Percentiles rank a stretch among this genome's conserved stretches.
Evolutionary conservation across 1,140 invertebrate species (phyloP).

Genomic region (Drosophila aff.): DNA sequence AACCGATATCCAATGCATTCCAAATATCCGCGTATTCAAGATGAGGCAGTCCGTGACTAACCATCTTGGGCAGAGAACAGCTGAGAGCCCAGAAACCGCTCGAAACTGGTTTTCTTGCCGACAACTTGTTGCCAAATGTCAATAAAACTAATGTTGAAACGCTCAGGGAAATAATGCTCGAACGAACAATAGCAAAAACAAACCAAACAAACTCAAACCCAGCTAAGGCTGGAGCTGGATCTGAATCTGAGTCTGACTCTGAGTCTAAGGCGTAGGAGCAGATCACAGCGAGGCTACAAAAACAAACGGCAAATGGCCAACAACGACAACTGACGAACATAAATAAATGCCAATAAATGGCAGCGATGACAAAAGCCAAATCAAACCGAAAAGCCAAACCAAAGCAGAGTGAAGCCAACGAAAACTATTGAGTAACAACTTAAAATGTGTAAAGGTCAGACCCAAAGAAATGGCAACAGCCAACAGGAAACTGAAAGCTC

Average conservation of each 20-base stretch:
- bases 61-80: constrained; percentile 59
- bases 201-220: constrained; percentile 34
- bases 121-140: constrained; percentile 77
- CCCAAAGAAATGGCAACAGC: constrained; percentile 49
- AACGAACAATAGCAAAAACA: constrained; percentile 31
- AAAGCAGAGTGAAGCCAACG: constrained; percentile 30
- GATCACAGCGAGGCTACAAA: background rate
- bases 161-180: constrained; percentile 46
- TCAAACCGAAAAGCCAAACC: constrained; percentile 49
- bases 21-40: constrained; percentile 51
- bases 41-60: constrained; percentile 75
- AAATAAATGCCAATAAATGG: constrained; percentile 77
- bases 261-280: constrained; percentile 65
- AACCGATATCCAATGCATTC: constrained; percentile 29
- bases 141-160: constrained; percentile 75
- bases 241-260: constrained; percentile 18
- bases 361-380: constrained; percentile 54
- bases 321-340: constrained; percentile 48
- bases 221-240: constrained; percentile 7
- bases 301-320: constrained; percentile 29
- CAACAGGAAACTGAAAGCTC: constrained; percentile 35
- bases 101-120: constrained; percentile 65
- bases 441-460: constrained; percentile 77
- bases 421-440: constrained; percentile 72
- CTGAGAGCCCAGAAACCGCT: constrained; percentile 63